phyloP scores from a whole-genome alignment of 1,140 invertebrate genomes.

The Pantala flavescens region DNA sequence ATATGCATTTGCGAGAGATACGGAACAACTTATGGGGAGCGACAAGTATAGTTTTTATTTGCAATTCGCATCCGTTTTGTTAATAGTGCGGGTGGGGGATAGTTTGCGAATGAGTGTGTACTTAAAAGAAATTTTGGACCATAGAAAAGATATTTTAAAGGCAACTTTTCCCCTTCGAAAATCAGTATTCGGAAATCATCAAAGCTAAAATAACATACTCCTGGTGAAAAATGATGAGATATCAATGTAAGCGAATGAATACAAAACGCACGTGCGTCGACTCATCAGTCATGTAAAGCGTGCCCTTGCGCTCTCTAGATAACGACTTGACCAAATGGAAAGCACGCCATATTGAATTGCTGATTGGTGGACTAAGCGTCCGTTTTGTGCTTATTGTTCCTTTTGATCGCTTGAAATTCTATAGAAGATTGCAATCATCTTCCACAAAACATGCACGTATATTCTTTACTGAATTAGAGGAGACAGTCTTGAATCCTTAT shows the following conservation, averaged over 20 bases:
- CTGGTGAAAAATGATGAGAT: not conserved
- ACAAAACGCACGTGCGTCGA: not conserved
- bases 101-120: not conserved
- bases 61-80: too few relatives aligned
- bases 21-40: too few relatives aligned
- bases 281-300: not conserved
- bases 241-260: not conserved
- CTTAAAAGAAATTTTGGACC: not conserved
- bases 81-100: not conserved
- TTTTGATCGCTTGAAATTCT: too few relatives aligned
- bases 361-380: not conserved
- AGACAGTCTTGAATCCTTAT: too few relatives aligned
- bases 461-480: not conserved
- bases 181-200: too few relatives aligned
- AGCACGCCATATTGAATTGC: not conserved
- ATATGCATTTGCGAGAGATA: too few relatives aligned
- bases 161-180: not conserved
- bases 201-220: not conserved
- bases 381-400: not conserved
- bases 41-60: too few relatives aligned
- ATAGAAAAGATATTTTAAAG: not conserved
- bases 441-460: not conserved
- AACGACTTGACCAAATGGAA: not conserved
- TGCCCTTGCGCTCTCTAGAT: not conserved
- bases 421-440: not conserved